Conservation (phyloP, 2,113 vertebrate species). For the Poeciliopsis prolifica region DNA sequence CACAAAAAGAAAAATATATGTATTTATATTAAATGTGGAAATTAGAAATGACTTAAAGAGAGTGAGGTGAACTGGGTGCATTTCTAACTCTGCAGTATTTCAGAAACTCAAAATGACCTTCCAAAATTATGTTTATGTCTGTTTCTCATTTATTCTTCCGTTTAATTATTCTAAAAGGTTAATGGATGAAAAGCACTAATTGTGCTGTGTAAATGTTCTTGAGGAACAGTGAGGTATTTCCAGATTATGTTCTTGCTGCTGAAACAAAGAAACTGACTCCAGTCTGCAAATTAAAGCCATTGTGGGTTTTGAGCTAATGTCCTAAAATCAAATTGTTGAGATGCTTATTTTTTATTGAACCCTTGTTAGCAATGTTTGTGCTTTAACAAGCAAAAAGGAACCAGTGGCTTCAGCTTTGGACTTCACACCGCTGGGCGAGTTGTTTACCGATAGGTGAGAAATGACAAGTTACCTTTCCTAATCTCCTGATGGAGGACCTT, state of each 20-base stretch:
- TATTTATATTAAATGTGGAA: no score
- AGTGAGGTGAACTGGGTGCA: no score
- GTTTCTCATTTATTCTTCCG: background rate
- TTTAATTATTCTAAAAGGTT: background rate
- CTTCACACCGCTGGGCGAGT: background rate
- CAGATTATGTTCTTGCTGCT: background rate
- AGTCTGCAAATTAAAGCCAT: background rate
- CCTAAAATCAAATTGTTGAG: background rate
- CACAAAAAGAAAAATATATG: no score
- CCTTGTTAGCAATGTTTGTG: background rate
- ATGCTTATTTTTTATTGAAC: background rate
- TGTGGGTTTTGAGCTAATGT: background rate
- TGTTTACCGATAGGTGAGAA: background rate
- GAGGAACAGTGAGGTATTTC: background rate
- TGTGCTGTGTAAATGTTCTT: background rate
- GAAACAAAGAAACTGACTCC: background rate
- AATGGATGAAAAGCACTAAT: background rate
- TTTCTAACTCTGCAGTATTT: no score
- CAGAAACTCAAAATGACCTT: no score
- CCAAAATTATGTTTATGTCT: background rate
- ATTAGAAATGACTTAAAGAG: no score
- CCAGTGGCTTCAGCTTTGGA: background rate
- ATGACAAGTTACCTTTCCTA: constrained; percentile 75
- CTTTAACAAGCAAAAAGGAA: background rate
- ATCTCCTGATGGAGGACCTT: constrained; percentile 74